Conservation (phyloP, 1,140 invertebrate species). For the Drosophila pruinosa region DNA sequence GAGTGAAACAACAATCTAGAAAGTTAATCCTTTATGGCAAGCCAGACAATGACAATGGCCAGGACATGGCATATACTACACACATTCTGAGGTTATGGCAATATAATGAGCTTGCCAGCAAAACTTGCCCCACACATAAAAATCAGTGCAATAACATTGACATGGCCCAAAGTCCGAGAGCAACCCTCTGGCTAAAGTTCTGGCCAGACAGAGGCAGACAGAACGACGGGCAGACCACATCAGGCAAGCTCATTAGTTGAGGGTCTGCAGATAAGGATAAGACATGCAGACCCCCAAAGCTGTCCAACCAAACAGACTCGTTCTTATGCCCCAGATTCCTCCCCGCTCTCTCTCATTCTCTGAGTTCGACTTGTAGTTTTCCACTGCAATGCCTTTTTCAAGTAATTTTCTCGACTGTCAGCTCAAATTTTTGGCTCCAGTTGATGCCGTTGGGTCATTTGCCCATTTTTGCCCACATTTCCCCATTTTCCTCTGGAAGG, state of each 20-base stretch:
- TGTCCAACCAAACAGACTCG: conserved; percentile 36
- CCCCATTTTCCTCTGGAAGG: conserved; percentile 18
- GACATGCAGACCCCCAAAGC: conserved; percentile 26
- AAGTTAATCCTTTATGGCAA: conserved; percentile 62
- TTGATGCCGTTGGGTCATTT: conserved; percentile 73
- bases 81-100: conserved; percentile 62
- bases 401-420: conserved; percentile 80
- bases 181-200: conserved; percentile 20
- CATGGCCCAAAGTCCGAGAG: conserved; percentile 39
- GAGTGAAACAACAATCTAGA: conserved; percentile 56
- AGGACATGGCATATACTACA: too few species aligned
- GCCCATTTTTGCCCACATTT: conserved; percentile 15
- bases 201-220: conserved; percentile 13
- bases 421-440: conserved; percentile 69
- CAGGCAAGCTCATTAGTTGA: conserved; percentile 67
- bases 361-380: conserved; percentile 51
- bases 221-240: conserved; percentile 27
- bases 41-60: conserved; percentile 35
- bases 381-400: conserved; percentile 77
- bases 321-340: conserved; percentile 6
- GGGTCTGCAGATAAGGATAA: conserved; percentile 68
- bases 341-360: not conserved
- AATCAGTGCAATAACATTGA: conserved; percentile 78
- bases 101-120: conserved; percentile 67
- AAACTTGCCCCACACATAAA: conserved; percentile 42